Percentiles rank a stretch among this genome's conserved stretches.
Conservation (phyloP, 2,888 invertebrate species). For the Hemicrepidius hirtus region DNA sequence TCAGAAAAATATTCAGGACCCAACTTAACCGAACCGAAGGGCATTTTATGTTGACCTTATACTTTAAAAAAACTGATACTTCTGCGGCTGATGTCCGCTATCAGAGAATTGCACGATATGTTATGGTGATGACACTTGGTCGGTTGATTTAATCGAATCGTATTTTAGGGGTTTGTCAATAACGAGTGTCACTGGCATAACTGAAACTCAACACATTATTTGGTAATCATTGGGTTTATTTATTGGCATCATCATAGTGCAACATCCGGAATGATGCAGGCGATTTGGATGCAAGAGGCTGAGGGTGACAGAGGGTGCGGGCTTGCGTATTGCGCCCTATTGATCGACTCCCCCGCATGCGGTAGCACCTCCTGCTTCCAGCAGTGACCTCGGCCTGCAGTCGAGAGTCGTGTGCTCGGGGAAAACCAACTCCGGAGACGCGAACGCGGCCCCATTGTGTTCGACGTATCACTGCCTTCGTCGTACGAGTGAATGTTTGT, state of each 20-base stretch:
- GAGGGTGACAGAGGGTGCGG: conserved; percentile 51
- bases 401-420: conserved; percentile 71
- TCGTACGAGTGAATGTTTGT: conserved; percentile 36
- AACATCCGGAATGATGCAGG: conserved; percentile 48
- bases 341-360: conserved; percentile 69
- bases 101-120: too few species aligned
- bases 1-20: too few species aligned
- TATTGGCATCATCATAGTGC: conserved; percentile 37
- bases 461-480: conserved; percentile 51
- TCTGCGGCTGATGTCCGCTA: too few species aligned
- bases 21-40: too few species aligned
- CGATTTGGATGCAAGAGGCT: conserved; percentile 51
- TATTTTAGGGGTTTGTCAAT: neutral
- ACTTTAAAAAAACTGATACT: too few species aligned
- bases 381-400: conserved; percentile 73
- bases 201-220: conserved; percentile 21
- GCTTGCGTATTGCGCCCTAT: conserved; percentile 60
- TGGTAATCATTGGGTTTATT: conserved; percentile 7
- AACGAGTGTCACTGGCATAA: conserved; percentile 14
- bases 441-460: conserved; percentile 49
- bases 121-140: neutral
- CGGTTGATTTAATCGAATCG: neutral
- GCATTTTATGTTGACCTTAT: too few species aligned
- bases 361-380: conserved; percentile 74
- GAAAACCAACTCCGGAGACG: conserved; percentile 59